Evolutionary conservation across 2,888 invertebrate species (phyloP), one percentile per base, ranked within the genome.

Genomic region (Drosophila yooni): DNA sequence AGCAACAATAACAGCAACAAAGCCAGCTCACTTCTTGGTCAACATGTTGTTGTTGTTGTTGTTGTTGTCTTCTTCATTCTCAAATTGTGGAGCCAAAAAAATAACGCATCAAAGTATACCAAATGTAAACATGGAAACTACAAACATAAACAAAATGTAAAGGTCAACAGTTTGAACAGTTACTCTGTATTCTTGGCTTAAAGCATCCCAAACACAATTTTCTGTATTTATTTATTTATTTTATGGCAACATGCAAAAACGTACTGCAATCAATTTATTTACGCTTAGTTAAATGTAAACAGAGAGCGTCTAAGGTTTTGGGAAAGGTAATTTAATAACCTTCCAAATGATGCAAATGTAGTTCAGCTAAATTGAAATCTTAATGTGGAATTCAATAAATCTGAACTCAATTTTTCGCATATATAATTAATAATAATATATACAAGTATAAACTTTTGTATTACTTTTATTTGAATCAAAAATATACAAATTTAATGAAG

Each of bases 1-100:
- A 52, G 48, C 58, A 34, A 48, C 70, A 63, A 79, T 54, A 82
- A 70, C 54, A 52, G 46, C 76, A 76, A 58, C 80, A 76, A 66
- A 53, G 52, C 68, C 64, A 59, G 73, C 67, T 73, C 64, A 64
- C 78, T 64, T 73, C 38, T 56, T 68, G 38, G 33, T 21, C 31
- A 34, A 29, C 18, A 48, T 40, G 25, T 27, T 27, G 40, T 31
- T 36, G 25, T 27, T 36, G 33, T 33, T 29, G 40, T 31, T 36
- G 25, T 18, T 36, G 15, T 13, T 58, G n/a, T 5, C n/a, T 38
- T 33, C 25, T n/a, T 11, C 29, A 15, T 25, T 21, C 31, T 4
- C 10, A 53, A 34, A 21, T 58, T 25, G 57, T 43, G 13, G 25
- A 29, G 6, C 34, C 34, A 54, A 34, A 15, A 15, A 36, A 36